Evolutionary conservation across 2,888 invertebrate species (phyloP).

Genomic region (Aspidiotus destructor): DNA sequence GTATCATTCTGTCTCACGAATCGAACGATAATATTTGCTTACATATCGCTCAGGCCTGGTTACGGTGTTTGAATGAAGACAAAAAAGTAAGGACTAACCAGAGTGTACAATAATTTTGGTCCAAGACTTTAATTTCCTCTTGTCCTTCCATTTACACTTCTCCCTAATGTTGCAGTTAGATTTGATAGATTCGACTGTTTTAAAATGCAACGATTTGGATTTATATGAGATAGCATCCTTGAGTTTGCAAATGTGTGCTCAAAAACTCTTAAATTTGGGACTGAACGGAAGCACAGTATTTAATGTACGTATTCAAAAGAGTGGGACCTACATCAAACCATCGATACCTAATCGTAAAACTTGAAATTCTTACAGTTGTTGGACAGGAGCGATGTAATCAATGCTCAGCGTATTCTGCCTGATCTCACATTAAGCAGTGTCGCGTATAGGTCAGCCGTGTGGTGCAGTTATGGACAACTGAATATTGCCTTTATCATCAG

Average conservation of each 20-base stretch:
- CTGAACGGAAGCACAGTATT: conserved; percentile 7
- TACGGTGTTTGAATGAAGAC: conserved; percentile 22
- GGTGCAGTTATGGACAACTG: conserved; percentile 76
- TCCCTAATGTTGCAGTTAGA: conserved; percentile 7
- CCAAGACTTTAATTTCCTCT: conserved; percentile 1
- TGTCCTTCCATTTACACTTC: not conserved
- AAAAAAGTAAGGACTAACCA: conserved; percentile 11
- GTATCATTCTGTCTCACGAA: conserved; percentile 78
- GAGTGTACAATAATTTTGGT: not conserved
- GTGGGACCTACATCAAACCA: too few relatives aligned
- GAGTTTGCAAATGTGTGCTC: conserved; percentile 34
- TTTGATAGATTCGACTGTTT: conserved; percentile 27
- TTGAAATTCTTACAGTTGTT: conserved; percentile 52
- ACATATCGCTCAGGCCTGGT: conserved; percentile 75
- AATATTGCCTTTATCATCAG: conserved; percentile 72
- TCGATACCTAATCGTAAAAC: not conserved
- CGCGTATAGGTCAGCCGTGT: conserved; percentile 72
- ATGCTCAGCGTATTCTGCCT: conserved; percentile 71
- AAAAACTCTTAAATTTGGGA: conserved; percentile 31
- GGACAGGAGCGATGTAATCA: conserved; percentile 73
- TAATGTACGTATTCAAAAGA: conserved; percentile 6
- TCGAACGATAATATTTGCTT: conserved; percentile 75
- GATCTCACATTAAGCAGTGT: conserved; percentile 71
- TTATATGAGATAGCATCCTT: conserved; percentile 34
- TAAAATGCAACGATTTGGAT: conserved; percentile 34